Percentiles rank a stretch among this genome's conserved stretches.
These are phyloP conservation scores for Rhinogobio ventralis DNA, from an alignment of 2,797 vertebrate genomes.

Conservation along the genomic window DNA sequence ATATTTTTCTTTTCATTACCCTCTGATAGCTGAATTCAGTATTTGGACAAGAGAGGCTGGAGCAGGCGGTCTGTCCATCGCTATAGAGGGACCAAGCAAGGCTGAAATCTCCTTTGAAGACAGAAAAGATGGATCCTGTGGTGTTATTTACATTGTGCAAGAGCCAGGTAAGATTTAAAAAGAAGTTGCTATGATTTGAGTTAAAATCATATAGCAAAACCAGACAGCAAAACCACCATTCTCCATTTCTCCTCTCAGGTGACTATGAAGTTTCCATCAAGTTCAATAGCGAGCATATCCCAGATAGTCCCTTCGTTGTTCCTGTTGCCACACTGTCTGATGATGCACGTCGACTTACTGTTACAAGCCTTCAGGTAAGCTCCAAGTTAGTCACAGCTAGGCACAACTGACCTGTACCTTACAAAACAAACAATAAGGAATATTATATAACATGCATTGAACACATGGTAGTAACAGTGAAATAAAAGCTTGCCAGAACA, in stretches of 20 bases:
- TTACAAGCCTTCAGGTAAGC: conserved; percentile 92
- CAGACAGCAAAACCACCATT: not conserved
- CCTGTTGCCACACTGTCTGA: conserved; percentile 93
- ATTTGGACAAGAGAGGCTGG: conserved; percentile 95
- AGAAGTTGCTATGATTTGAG: not conserved
- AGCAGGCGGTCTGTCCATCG: conserved; percentile 90
- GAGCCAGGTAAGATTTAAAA: conserved; percentile 82
- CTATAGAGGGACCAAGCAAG: conserved; percentile 93
- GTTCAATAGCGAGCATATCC: conserved; percentile 97
- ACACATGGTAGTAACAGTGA: conserved; percentile 7
- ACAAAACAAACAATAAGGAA: not conserved
- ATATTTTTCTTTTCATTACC: not conserved
- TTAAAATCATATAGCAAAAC: not conserved
- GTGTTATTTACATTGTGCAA: conserved; percentile 90
- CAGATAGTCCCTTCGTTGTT: conserved; percentile 95
- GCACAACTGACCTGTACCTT: not conserved
- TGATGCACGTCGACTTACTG: conserved; percentile 89
- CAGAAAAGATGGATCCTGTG: conserved; percentile 93
- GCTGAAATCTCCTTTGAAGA: conserved; percentile 94
- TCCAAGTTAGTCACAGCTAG: not conserved
- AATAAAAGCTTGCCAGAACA: conserved; percentile 30
- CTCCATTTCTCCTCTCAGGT: conserved; percentile 70
- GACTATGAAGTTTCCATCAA: conserved; percentile 98
- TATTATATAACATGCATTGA: not conserved
- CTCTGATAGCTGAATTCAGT: conserved; percentile 87